Base-by-base conservation (phyloP, 2,113 vertebrate genomes). In the Calidris pugnax region DNA sequence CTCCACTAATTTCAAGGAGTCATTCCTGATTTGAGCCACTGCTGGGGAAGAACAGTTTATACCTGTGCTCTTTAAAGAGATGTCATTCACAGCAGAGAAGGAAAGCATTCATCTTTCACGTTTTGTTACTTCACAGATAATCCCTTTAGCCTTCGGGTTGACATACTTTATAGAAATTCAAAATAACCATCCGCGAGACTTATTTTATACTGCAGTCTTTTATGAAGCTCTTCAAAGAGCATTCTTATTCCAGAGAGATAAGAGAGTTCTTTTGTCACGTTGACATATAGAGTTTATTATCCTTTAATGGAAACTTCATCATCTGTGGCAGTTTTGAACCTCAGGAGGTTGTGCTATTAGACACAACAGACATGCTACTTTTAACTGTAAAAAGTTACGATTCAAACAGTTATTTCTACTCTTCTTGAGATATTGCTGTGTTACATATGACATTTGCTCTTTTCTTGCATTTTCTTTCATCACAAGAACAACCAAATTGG, bases 281-380 rank as follows among this genome's bases (percentile, higher is more conserved):
- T 92, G 94, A 92, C 95, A 73, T 48, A 74, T 11, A 87, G 81
- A 90, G 14, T 87, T 94, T 85, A 95, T 97, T 95, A 95, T 91
- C 62, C 94, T 94, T 82, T 95, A 92, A 89, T 55, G 59, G 84
- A 82, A 95, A 92, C 89, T 85, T 91, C 84, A 91, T 93, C 73
- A 69, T 89, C 87, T 74, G 22, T 72, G 68, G 71, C 85, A 95
- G 84, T 87, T 96, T 43, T 57, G 84, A 95, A 91, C 77, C 55
- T 30, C 30, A 69, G 91, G 63, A 94, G 41, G 71, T 19, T 85
- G 67, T 45, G 81, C 48, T 82, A 20, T 89, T 57, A 76, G 53
- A 68, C 74, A 95, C 73, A 88, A 90, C 43, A 78, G 83, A 48
- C 5, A 0, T 12, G 41, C 45, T 35, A 32, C 59, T 85, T 88